Conservation (phyloP, 2,888 invertebrate species). For the Galerucella calmariensis region DNA sequence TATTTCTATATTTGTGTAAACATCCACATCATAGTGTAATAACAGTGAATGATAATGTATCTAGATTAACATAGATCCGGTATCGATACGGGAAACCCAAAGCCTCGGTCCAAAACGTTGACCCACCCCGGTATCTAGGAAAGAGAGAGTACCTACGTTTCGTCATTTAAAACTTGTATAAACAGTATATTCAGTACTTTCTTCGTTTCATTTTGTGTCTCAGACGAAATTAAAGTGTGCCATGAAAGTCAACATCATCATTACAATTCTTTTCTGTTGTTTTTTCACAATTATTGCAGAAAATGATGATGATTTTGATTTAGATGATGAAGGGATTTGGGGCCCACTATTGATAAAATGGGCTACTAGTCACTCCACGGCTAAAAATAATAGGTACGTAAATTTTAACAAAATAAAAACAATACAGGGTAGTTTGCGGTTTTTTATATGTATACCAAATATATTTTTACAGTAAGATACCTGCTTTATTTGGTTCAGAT, state of each 20-base stretch:
- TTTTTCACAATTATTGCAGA: constrained; percentile 38
- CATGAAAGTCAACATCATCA: constrained; percentile 43
- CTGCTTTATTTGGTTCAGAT: too few relatives aligned
- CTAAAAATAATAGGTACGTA: constrained; percentile 56
- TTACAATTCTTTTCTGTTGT: constrained; percentile 30
- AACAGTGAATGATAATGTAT: background rate
- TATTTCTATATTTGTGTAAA: background rate
- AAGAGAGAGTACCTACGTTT: constrained; percentile 41
- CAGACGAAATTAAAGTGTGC: constrained; percentile 42
- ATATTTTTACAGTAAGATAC: too few relatives aligned
- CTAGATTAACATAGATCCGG: background rate
- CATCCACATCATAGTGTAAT: background rate
- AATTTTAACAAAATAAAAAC: background rate
- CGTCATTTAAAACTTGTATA: constrained; percentile 32
- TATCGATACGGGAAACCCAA: constrained; percentile 7
- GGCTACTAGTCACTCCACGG: constrained; percentile 60
- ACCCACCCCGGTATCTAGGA: constrained; percentile 34
- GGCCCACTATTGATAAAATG: constrained; percentile 74
- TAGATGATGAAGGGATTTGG: constrained; percentile 68
- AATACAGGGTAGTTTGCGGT: background rate
- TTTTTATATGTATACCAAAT: too few relatives aligned
- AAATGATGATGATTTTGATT: constrained; percentile 50
- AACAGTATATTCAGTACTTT: constrained; percentile 36
- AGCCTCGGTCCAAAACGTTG: constrained; percentile 16
- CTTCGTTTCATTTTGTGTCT: constrained; percentile 42